Percentiles rank a stretch among this genome's conserved stretches.
These are phyloP conservation scores for Drosophila bipectinata DNA, from an alignment of 1,140 invertebrate genomes.

Conservation along the genomic window DNA sequence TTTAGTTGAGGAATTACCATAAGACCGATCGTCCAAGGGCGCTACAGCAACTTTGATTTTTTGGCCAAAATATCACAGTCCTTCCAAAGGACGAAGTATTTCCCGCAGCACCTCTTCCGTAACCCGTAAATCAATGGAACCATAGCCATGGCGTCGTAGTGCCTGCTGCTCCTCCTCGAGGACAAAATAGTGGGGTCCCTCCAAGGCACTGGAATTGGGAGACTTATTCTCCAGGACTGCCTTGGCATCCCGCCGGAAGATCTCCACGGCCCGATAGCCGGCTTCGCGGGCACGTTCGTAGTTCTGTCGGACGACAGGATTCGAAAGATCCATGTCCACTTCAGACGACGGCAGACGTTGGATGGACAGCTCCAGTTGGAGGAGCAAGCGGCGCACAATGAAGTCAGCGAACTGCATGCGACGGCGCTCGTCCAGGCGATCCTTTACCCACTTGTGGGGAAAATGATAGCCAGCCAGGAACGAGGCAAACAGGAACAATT, in stretches of 20 bases:
- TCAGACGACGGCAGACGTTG: background rate
- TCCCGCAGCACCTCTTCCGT: constrained; percentile 15
- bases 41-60: background rate
- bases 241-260: constrained; percentile 52
- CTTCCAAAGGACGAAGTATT: constrained; percentile 20
- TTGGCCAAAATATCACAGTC: background rate
- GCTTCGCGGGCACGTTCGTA: constrained; percentile 15
- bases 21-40: background rate
- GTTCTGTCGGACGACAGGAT: background rate
- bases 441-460: background rate
- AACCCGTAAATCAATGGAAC: background rate
- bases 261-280: constrained; percentile 29
- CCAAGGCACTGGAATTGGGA: background rate
- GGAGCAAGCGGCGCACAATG: constrained; percentile 48
- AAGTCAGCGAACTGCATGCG: constrained; percentile 23
- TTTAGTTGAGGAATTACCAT: background rate
- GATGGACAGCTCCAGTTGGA: constrained; percentile 40
- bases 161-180: constrained; percentile 41
- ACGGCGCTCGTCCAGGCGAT: background rate
- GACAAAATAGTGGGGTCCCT: constrained; percentile 9
- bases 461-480: background rate
- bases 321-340: background rate
- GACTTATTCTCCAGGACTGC: constrained; percentile 6
- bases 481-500: background rate
- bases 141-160: constrained; percentile 24